Evolutionary conservation across 2,113 vertebrate species (phyloP).

Genomic region (Puntigrus tetrazona): DNA sequence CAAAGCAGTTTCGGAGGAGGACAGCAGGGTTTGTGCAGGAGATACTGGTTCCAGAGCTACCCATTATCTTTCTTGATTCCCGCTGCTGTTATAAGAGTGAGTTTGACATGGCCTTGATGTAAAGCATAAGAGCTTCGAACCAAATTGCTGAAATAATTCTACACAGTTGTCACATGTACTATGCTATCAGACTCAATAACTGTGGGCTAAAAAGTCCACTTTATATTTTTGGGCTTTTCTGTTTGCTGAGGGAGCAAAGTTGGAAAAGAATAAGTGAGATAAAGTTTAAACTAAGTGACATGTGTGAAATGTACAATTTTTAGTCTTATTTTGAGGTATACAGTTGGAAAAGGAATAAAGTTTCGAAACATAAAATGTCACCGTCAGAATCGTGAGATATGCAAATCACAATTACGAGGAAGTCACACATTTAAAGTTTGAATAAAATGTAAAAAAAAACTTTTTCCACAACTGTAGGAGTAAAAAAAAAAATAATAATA

Average conservation of each 20-base stretch:
- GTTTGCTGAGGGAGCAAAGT: not conserved
- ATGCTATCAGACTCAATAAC: not conserved
- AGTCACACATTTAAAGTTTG: not conserved
- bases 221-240: not conserved
- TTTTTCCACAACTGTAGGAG: not conserved
- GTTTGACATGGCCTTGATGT: conserved; percentile 19
- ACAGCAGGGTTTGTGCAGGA: not conserved
- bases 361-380: not conserved
- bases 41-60: conserved; percentile 41
- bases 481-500: too few species aligned
- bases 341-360: not conserved
- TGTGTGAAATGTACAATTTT: not conserved
- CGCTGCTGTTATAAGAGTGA: conserved; percentile 57
- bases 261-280: not conserved
- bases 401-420: not conserved
- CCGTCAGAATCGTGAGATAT: too few species aligned
- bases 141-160: not conserved
- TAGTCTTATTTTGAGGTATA: not conserved
- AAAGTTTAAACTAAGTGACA: not conserved
- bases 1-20: conserved; percentile 36
- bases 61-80: conserved; percentile 64
- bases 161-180: not conserved
- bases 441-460: too few species aligned
- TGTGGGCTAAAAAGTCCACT: not conserved
- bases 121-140: not conserved